A percentile compares a stretch with the other conserved stretches of the same genome.
phyloP scores from a whole-genome alignment of 1,140 invertebrate genomes.

The Dermatophagoides farinae region DNA sequence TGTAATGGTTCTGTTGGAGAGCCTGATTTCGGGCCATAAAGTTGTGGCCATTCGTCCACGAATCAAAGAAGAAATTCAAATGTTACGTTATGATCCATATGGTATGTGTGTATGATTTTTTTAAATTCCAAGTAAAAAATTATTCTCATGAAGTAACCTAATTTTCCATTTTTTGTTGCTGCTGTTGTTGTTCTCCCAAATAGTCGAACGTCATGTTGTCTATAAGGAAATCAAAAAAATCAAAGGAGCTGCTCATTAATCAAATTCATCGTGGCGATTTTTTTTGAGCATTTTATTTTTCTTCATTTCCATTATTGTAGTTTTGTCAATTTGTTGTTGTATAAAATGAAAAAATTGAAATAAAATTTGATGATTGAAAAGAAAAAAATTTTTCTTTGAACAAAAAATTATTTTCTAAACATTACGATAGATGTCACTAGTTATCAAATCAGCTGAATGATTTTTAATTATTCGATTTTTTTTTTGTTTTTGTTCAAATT shows the following conservation, averaged over 20 bases:
- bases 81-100: conserved; percentile 48
- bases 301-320: too few relatives aligned
- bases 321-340: neutral
- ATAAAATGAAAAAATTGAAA: neutral
- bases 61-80: conserved; percentile 51
- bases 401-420: neutral
- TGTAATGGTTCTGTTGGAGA: conserved; percentile 51
- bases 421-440: too few relatives aligned
- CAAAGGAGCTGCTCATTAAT: conserved; percentile 1
- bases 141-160: neutral
- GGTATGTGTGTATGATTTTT: neutral
- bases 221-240: conserved; percentile 7
- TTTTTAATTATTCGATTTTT: too few relatives aligned
- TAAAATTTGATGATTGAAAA: too few relatives aligned
- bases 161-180: neutral
- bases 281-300: neutral
- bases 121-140: neutral
- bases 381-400: too few relatives aligned
- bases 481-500: too few relatives aligned
- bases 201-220: conserved; percentile 3
- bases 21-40: conserved; percentile 49
- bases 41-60: conserved; percentile 41
- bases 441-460: too few relatives aligned
- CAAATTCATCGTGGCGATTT: too few relatives aligned
- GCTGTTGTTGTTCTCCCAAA: too few relatives aligned